Base-by-base conservation (phyloP, 2,113 vertebrate species). In the Neofelis nebulosa region DNA sequence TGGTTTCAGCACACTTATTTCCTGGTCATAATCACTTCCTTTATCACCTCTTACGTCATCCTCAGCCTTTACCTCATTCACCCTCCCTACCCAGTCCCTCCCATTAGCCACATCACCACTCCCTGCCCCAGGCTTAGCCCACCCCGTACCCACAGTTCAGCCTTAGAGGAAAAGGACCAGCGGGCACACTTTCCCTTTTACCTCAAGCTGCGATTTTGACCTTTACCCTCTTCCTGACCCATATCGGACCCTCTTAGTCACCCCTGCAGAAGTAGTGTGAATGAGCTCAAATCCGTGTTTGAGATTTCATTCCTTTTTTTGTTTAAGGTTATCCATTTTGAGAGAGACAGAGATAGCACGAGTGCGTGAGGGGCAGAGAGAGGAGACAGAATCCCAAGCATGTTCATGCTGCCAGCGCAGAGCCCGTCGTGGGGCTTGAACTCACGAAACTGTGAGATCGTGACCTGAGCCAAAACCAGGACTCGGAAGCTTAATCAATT, bases 1-100 rank as follows among this genome's bases (percentile, higher is more conserved):
- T 95, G 97, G 19, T 92, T 95, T 97, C 87, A 74, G 61, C 79
- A 33, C 7, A 27, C 48, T 94, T 89, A 76, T 76, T 98, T 98
- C 95, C 97, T 94, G 94, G 96, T 96, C 33, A 41, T 52, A 82
- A 89, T 96, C 89, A 94, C 95, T 98, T 97, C 96, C 96, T 94
- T 71, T 63, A 36, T 80, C 71, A 86, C 13, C 16, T 23, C 92
- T 79, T 48, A 57, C 13, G 29, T 97, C 96, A 98, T 15, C 55
- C 63, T 82, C 86, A 57, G 52, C 45, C 50, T 78, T 92, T 27
- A 68, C 93, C 38, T 89, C 98, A 93, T 76, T 36, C 79, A 4
- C 79, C 36, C 41, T 50, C 86, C 89, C 76, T 12, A 1, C 85
- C 91, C 93, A 27, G 76, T 71, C 82, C 25, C 16, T 79, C 95